Base-by-base conservation (phyloP, 2,797 vertebrate species). In the Typhlichthys subterraneus region DNA sequence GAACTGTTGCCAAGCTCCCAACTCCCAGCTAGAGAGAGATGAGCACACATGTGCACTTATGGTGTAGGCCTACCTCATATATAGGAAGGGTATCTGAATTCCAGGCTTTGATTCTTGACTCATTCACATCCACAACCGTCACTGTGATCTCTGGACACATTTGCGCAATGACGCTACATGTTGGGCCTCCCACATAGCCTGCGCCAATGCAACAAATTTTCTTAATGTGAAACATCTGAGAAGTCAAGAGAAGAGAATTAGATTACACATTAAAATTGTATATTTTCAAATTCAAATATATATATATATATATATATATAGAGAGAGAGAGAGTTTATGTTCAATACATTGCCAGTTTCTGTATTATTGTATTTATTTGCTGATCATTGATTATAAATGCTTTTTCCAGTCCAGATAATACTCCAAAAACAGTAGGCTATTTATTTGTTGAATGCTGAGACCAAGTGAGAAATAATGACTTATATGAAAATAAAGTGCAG, bases 121-220 rank as follows among this genome's bases (percentile, higher is more conserved):
- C 96, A 0, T 99, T 99, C 61, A 99, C 89, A 46, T 99, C 98
- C 63, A 99, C 98, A 0, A 99, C 98, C 0, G 96, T 99, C 61
- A 99, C 97, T 1, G 85, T 93, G 84, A 99, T 95, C 67, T 87
- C 91, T 0, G 96, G 96, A 70, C 97, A 99, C 97, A 97, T 99
- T 2, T 95, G 93, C 0, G 98, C 98, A 38, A 99, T 99, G 48
- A 99, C 96, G 3, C 96, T 99, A 77, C 98, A 99, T 0, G 98
- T 99, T 4, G 98, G 98, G 4, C 98, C 98, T 15, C 98, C 98
- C 0, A 99, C 98, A 13, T 99, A 99, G 38, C 98, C 98, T 0
- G 98, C 98, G 5, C 98, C 98, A 1, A 99, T 99, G 76, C 98
- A 99, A 73, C 98, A 99, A 70, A 99, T 97, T 86, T 92, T 96